These are phyloP conservation scores for Prolemur simus DNA, from an alignment of 2,113 vertebrate species.

Conservation along the genomic window DNA sequence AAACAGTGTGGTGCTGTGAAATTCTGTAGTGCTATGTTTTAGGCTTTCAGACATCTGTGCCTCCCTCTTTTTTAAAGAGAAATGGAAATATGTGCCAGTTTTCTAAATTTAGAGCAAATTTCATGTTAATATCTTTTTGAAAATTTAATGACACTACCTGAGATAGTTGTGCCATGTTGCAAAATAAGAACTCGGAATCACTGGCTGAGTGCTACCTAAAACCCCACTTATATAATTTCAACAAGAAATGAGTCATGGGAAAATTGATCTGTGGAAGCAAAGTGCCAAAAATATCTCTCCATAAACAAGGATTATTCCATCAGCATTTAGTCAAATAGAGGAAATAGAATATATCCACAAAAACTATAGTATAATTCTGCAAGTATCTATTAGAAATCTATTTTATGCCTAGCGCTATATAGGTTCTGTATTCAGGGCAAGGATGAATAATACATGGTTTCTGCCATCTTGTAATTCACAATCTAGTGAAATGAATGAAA, in stretches of 20 bases:
- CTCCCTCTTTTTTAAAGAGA: background rate
- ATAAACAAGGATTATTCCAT: background rate
- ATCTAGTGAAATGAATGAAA: background rate
- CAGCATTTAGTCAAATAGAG: background rate
- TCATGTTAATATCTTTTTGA: slow-evolving; percentile 6
- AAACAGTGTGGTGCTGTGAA: background rate
- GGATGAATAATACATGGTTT: background rate
- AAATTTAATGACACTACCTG: background rate
- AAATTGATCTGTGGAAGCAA: background rate
- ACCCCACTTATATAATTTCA: background rate
- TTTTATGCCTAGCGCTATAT: background rate
- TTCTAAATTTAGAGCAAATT: slow-evolving; percentile 36
- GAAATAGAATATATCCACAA: background rate
- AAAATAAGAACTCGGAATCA: slow-evolving; percentile 16
- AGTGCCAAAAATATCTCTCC: background rate
- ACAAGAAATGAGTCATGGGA: background rate
- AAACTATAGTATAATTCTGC: background rate
- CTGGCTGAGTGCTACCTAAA: background rate
- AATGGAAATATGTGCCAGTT: background rate
- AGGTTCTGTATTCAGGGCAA: background rate
- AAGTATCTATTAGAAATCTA: background rate
- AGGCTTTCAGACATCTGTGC: background rate
- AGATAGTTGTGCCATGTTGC: background rate
- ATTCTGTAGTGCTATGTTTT: background rate
- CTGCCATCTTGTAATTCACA: background rate